Evolutionary conservation across 2,888 invertebrate genomes (phyloP).

Genomic region (Drosophila fungiperda): DNA sequence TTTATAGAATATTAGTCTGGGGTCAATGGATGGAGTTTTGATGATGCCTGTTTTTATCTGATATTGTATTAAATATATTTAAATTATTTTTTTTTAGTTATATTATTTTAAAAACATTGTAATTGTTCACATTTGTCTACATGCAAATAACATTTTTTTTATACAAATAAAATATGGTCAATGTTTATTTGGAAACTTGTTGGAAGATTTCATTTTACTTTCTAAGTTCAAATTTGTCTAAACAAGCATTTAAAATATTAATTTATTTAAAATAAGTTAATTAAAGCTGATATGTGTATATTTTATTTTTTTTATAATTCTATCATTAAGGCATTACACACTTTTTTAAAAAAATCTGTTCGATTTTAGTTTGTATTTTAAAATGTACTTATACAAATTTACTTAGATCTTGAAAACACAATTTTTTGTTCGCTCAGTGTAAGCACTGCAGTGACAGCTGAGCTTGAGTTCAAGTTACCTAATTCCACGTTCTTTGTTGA

Average conservation of each 20-base stretch:
- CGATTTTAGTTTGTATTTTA: not conserved
- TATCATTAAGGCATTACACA: no score
- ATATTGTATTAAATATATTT: constrained; percentile 62
- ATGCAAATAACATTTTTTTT: not conserved
- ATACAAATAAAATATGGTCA: not conserved
- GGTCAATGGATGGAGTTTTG: not conserved
- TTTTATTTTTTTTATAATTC: not conserved
- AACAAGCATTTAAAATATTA: not conserved
- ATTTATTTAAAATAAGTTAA: not conserved
- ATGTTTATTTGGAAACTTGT: not conserved
- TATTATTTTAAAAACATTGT: not conserved
- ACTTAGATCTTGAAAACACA: not conserved
- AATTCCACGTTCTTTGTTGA: constrained; percentile 50
- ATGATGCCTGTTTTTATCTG: constrained; percentile 19
- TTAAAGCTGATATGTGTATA: not conserved
- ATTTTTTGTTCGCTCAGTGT: not conserved
- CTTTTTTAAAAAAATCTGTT: not conserved
- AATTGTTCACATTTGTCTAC: not conserved
- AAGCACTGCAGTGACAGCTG: not conserved
- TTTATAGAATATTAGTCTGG: not conserved
- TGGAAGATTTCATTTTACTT: not conserved
- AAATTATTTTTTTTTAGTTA: constrained; percentile 21
- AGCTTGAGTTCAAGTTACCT: constrained; percentile 60
- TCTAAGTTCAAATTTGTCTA: not conserved
- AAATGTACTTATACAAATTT: not conserved